Base-by-base conservation (phyloP, 2,113 vertebrate genomes). In the Rhipidura dahli region DNA sequence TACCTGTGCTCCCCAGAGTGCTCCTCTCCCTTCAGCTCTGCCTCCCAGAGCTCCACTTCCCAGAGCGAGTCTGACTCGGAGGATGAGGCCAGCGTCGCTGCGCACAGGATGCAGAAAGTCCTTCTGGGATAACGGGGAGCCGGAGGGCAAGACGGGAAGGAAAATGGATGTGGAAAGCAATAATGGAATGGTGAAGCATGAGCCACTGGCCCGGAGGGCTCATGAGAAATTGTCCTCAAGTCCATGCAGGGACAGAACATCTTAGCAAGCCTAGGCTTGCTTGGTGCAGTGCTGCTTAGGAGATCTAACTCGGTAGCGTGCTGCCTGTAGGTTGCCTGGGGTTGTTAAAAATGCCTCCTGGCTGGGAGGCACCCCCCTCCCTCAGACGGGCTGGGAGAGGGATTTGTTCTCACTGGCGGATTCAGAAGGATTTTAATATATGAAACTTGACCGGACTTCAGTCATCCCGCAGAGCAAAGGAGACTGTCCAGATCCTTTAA, bases 61-160 rank as follows among this genome's bases (percentile, higher is more conserved):
- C 99, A 99, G 97, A 99, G 99, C 2, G 99, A 99, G 47, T 99
- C 99, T 0, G 99, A 99, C 94, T 99, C 99, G 0, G 99, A 99
- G 94, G 99, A 99, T 0, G 99, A 99, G 96, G 98, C 97, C 94
- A 98, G 98, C 20, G 98, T 99, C 2, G 99, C 99, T 1, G 99
- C 98, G 0, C 98, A 98, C 97, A 98, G 99, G 82, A 98, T 99
- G 97, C 99, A 99, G 98, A 99, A 99, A 92, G 99, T 99, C 66
- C 99, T 99, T 27, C 98, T 99, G 96, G 99, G 99, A 80, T 99
- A 98, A 98, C 20, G 3, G 57, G 66, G 47, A 51, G 40, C 7
- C 3, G 13, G 15, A 13, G 28, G 39, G 37, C 69, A 91, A 49
- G 54, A 70, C 3, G 3, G 56, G 64, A 61, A 84, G 86, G 78